These are phyloP conservation scores for Stegodyphus mimosarum DNA, from an alignment of 1,140 invertebrate genomes.

Conservation along the genomic window DNA sequence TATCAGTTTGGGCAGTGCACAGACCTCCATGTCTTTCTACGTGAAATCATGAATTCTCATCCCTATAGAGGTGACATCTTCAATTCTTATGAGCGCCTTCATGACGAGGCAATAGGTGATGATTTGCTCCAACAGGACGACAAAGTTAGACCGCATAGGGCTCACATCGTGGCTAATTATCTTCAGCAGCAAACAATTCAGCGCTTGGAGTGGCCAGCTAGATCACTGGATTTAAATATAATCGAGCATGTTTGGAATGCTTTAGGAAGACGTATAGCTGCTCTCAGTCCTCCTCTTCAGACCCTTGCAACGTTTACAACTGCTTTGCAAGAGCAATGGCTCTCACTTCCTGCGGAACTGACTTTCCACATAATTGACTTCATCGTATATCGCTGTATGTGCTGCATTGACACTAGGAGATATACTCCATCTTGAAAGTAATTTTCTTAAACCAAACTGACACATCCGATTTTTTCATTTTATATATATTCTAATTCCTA, in stretches of 20 bases:
- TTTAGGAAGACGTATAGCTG: background rate
- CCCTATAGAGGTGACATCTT: background rate
- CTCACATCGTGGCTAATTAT: constrained; percentile 1
- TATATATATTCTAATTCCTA: no score
- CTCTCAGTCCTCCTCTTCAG: background rate
- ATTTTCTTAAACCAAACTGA: no score
- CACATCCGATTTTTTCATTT: no score
- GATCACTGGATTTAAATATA: background rate
- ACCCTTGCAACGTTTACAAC: no score
- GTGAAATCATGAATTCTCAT: no score
- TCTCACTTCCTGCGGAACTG: no score
- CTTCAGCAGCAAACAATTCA: background rate
- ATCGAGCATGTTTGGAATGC: background rate
- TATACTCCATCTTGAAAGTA: background rate
- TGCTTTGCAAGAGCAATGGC: no score
- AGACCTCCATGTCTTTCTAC: no score
- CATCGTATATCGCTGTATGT: background rate
- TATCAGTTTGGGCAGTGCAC: no score
- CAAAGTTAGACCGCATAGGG: background rate
- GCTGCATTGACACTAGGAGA: background rate
- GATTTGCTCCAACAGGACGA: background rate
- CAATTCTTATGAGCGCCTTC: constrained; percentile 6
- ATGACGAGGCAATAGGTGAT: constrained; percentile 18
- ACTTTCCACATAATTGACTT: background rate
- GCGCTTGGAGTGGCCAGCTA: no score